phyloP scores from a whole-genome alignment of 2,113 vertebrate species.

The Dinomys branickii region DNA sequence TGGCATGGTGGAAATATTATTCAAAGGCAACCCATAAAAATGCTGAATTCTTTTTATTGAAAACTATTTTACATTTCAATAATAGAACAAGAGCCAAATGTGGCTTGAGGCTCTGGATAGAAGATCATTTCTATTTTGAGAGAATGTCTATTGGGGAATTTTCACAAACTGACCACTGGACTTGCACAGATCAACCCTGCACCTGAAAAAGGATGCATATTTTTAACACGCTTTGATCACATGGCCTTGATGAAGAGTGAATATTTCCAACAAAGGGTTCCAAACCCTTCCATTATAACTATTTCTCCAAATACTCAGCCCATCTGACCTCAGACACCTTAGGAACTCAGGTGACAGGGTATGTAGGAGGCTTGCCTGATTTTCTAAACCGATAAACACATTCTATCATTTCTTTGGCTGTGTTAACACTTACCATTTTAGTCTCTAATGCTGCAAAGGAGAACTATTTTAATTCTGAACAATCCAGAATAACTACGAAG shows the following conservation, averaged over 20 bases:
- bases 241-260: neutral
- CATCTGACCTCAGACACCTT: neutral
- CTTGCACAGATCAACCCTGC: neutral
- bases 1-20: conserved; percentile 42
- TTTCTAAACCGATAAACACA: neutral
- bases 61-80: conserved; percentile 56
- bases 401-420: neutral
- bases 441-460: neutral
- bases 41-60: conserved; percentile 41
- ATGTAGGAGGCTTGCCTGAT: neutral
- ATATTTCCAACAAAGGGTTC: neutral
- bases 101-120: neutral
- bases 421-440: neutral
- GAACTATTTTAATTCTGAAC: neutral
- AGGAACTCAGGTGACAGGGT: neutral
- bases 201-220: neutral
- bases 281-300: neutral
- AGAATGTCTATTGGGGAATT: neutral
- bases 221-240: neutral
- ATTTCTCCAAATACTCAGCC: conserved; percentile 27
- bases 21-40: conserved; percentile 51
- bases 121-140: conserved; percentile 55
- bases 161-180: conserved; percentile 47
- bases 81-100: conserved; percentile 46
- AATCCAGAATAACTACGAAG: neutral